These are phyloP conservation scores for Uromys caudimaculatus DNA, from an alignment of 2,797 vertebrate species.

Conservation along the genomic window DNA sequence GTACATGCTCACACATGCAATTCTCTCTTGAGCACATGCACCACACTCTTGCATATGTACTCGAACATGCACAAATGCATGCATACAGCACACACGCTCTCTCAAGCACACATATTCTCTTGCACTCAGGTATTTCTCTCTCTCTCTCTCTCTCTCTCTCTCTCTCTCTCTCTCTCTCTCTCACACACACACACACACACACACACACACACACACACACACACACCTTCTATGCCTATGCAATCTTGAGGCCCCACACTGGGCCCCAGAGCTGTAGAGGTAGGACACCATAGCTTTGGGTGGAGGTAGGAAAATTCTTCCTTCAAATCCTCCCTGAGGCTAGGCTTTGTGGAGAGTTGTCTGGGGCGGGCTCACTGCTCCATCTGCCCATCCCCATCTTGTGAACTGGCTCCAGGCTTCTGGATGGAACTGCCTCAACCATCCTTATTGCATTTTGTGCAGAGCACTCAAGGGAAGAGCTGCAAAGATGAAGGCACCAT, in stretches of 20 bases:
- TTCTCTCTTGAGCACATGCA: not conserved
- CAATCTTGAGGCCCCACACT: not conserved
- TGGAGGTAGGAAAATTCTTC: conserved; percentile 63
- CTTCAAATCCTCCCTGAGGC: conserved; percentile 56
- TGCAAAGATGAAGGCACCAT: not conserved
- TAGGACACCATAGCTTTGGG: conserved; percentile 47
- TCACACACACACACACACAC: not conserved
- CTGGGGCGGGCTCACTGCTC: not conserved
- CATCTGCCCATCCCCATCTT: conserved; percentile 57
- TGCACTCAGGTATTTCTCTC: no score
- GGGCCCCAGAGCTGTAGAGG: not conserved
- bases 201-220: not conserved
- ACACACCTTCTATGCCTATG: not conserved
- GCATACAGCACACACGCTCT: no score
- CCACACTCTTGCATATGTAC: not conserved
- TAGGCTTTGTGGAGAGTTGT: conserved; percentile 62
- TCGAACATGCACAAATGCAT: not conserved
- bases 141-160: not conserved
- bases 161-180: no score
- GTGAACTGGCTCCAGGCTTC: conserved; percentile 51
- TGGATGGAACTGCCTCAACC: conserved; percentile 6
- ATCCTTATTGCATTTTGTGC: conserved; percentile 36
- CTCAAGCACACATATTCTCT: no score
- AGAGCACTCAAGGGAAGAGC: not conserved
- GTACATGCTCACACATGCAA: not conserved